These are phyloP conservation scores for Allophyes oxyacanthae DNA, from an alignment of 2,888 invertebrate species.

Conservation along the genomic window DNA sequence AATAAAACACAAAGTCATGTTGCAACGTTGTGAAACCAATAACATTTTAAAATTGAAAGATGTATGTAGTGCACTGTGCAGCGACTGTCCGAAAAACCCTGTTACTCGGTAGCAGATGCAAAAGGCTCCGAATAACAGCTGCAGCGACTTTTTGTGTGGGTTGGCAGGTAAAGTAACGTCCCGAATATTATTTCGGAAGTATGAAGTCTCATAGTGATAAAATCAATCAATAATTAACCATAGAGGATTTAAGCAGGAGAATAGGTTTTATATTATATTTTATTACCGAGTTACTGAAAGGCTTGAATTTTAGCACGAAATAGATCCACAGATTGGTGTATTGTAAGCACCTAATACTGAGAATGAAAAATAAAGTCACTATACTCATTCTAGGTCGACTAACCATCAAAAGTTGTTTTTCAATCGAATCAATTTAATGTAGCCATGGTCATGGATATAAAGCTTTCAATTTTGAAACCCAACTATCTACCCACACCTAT, in stretches of 20 bases:
- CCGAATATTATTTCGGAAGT: slow-evolving; percentile 26
- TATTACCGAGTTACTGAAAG: no score
- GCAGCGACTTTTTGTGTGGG: slow-evolving; percentile 62
- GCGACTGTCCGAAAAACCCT: slow-evolving; percentile 46
- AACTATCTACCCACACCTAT: slow-evolving; percentile 48
- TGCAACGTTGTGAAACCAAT: slow-evolving; percentile 8
- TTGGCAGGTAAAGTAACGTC: slow-evolving; percentile 64
- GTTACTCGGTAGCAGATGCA: slow-evolving; percentile 74
- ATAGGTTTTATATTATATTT: no score
- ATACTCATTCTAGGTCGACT: no score
- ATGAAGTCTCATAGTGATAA: slow-evolving; percentile 11
- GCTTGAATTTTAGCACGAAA: no score
- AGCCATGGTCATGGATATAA: slow-evolving; percentile 29
- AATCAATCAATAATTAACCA: slow-evolving; percentile 1
- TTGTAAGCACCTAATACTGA: no score
- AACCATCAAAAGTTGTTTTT: no score
- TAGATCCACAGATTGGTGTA: no score
- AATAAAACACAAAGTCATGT: slow-evolving; percentile 9
- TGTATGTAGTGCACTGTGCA: slow-evolving; percentile 7
- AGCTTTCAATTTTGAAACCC: slow-evolving; percentile 42
- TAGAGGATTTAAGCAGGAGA: no score
- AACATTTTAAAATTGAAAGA: slow-evolving; percentile 17
- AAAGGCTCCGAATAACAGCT: slow-evolving; percentile 66
- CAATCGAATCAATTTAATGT: slow-evolving; percentile 18
- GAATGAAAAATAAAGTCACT: no score